Base-by-base conservation (phyloP, 1,140 invertebrate genomes). In the Akabosia matsudoensis region DNA sequence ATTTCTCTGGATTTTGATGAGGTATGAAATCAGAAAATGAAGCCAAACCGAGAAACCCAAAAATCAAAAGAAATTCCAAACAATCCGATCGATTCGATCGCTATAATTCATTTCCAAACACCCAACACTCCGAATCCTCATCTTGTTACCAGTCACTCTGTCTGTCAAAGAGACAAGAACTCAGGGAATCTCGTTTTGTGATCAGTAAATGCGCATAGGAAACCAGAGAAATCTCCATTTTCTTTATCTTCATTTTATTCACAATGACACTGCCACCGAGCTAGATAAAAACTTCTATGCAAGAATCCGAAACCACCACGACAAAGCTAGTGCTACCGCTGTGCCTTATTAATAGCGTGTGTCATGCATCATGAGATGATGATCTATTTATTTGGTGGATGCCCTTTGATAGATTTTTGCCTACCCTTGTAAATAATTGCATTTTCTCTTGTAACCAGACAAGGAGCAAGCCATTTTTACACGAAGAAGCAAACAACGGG, bases 331-430 rank as follows among this genome's bases (percentile, higher is more conserved):
- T 45, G 37, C 37, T 18, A 45, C 37, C 37, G 24, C 54, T 22
- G n/a, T n/a, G 31, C 61, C 61, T 67, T 67, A 67, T 67, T 67
- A 67, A 67, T 67, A 28, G 61, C 24, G 61, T 67, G 61, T 67
- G 61, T 67, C 61, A 67, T 67, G 61, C 61, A 67, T 31, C 61
- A 67, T 31, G 61, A 67, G 61, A 67, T 67, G 54, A 24, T 61
- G 61, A 67, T 67, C 61, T 67, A 67, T 67, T 67, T 67, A 67
- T 67, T 67, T 67, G 61, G 61, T 30, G 61, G 28, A 67, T 67
- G 61, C 61, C 61, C 61, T 67, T 67, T 67, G 61, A 67, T 67
- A 67, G 61, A 22, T 67, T 67, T 31, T 67, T 28, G 24, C n/a
- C n/a, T 30, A 28, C 61, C 61, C 30, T 67, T 67, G 61, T 67